Evolutionary conservation across 2,113 vertebrate genomes (phyloP).

Genomic region (Anseranas semipalmata): DNA sequence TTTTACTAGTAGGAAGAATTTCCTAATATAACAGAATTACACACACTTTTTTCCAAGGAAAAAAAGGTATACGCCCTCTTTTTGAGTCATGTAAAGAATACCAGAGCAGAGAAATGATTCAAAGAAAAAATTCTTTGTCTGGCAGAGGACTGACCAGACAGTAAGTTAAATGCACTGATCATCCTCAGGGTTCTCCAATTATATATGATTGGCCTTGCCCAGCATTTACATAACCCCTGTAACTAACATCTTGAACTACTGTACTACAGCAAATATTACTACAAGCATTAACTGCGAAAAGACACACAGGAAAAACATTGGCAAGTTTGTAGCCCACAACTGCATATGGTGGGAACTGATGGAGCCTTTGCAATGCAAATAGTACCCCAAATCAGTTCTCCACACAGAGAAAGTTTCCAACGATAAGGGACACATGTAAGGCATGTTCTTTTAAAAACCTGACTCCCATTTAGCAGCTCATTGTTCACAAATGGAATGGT

Average conservation of each 20-base stretch:
- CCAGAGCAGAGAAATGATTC: background rate
- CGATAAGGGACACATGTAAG: constrained; percentile 15
- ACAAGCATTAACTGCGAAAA: background rate
- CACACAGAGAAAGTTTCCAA: constrained; percentile 21
- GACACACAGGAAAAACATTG: background rate
- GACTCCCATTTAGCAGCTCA: constrained; percentile 38
- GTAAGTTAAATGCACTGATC: background rate
- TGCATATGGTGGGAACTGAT: background rate
- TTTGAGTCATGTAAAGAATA: background rate
- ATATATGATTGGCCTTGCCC: background rate
- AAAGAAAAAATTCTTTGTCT: background rate
- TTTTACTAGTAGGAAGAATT: background rate
- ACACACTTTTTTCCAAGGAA: background rate
- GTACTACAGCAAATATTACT: background rate
- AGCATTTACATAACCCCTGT: background rate
- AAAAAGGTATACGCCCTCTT: background rate
- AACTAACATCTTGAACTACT: background rate
- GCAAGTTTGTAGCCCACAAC: background rate
- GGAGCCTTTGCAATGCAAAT: background rate
- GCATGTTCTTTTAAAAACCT: constrained; percentile 38
- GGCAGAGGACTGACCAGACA: background rate
- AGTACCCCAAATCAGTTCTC: background rate
- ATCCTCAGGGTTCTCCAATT: background rate
- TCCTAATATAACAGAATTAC: background rate
- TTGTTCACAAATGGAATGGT: constrained; percentile 69